Evolutionary conservation across 1,140 invertebrate genomes (phyloP).

Genomic region (Bombus superbus): DNA sequence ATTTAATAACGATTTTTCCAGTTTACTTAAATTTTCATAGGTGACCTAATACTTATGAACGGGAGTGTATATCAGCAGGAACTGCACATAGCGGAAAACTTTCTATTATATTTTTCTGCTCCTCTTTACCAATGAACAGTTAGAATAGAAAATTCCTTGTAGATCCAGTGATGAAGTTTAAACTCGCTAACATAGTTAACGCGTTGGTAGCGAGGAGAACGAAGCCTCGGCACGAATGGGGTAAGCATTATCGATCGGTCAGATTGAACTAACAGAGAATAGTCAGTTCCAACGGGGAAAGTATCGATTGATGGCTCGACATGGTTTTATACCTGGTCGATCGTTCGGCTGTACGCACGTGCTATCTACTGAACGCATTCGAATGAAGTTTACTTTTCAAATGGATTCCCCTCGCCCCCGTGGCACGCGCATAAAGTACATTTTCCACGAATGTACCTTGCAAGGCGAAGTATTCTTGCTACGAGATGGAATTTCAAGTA

Average conservation of each 20-base stretch:
- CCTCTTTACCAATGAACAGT: too few species aligned
- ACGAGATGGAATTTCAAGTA: conserved; percentile 50
- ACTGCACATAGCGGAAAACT: too few species aligned
- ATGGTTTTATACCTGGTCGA: conserved; percentile 22
- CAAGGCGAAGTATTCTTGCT: conserved; percentile 16
- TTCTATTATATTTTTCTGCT: too few species aligned
- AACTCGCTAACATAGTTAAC: neutral
- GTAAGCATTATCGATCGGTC: conserved; percentile 1
- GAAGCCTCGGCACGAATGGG: neutral
- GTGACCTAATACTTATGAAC: too few species aligned
- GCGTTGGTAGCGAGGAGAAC: neutral
- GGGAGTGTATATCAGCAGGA: too few species aligned
- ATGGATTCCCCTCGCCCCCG: conserved; percentile 28
- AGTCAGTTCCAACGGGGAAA: neutral
- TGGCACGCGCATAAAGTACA: conserved; percentile 33
- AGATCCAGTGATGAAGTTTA: neutral
- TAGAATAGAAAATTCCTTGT: neutral
- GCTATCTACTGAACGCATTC: conserved; percentile 43
- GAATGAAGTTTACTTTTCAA: conserved; percentile 52
- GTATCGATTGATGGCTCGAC: conserved; percentile 22
- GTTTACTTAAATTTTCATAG: too few species aligned
- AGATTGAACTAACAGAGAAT: neutral
- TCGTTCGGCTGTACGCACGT: conserved; percentile 15
- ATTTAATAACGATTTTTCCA: too few species aligned
- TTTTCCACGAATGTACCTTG: conserved; percentile 23